Evolutionary conservation across 2,888 invertebrate species (phyloP).

Genomic region (Cryptus armator): DNA sequence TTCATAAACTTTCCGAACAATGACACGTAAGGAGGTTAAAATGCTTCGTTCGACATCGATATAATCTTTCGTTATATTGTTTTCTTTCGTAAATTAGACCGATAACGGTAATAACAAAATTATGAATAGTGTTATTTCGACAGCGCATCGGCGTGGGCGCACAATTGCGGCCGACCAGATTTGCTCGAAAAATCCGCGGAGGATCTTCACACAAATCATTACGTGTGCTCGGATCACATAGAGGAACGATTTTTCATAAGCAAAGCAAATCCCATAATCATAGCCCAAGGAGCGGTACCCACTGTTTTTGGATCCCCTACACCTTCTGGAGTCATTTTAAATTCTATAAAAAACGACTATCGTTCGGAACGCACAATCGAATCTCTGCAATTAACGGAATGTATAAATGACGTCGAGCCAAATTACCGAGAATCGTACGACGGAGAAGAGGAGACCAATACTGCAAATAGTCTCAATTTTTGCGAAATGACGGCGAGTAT

Average conservation of each 20-base stretch:
- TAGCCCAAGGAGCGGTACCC: conserved; percentile 73
- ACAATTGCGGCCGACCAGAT: conserved; percentile 74
- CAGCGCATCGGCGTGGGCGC: conserved; percentile 75
- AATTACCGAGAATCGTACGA: conserved; percentile 59
- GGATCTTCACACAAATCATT: conserved; percentile 75
- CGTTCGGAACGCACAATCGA: conserved; percentile 34
- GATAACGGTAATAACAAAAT: not conserved
- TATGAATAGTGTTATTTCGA: conserved; percentile 5
- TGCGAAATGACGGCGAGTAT: conserved; percentile 70
- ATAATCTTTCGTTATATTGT: too few species aligned
- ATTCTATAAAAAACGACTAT: conserved; percentile 42
- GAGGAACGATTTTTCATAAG: conserved; percentile 75
- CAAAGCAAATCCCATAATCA: conserved; percentile 71
- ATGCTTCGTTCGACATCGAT: not conserved
- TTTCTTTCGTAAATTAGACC: too few species aligned
- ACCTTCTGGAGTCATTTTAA: too few species aligned
- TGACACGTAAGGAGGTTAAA: conserved; percentile 70
- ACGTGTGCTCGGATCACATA: conserved; percentile 76
- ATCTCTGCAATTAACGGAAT: conserved; percentile 48
- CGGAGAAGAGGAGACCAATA: conserved; percentile 56
- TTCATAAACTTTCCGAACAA: conserved; percentile 76
- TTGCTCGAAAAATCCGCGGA: conserved; percentile 73
- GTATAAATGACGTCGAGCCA: conserved; percentile 28
- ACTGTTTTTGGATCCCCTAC: conserved; percentile 67
- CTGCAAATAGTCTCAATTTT: conserved; percentile 56